phyloP scores from a whole-genome alignment of 2,797 vertebrate species.

The Naso thynnoides region DNA sequence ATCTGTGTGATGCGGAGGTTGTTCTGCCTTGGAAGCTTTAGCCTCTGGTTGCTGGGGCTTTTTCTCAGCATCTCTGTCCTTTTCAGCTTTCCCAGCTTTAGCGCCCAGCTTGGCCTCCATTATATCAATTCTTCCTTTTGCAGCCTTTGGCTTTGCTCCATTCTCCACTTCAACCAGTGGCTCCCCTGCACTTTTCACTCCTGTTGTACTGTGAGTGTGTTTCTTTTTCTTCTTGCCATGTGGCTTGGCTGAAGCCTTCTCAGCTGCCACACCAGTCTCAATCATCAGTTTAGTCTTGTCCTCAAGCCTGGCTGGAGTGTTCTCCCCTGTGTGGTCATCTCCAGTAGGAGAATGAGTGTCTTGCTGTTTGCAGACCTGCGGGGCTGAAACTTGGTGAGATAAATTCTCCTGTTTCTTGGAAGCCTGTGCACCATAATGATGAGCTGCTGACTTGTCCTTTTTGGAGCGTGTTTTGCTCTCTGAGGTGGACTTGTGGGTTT shows the following conservation, averaged over 20 bases:
- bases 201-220: constrained; percentile 55
- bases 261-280: constrained; percentile 60
- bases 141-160: constrained; percentile 61
- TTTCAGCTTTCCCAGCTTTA: constrained; percentile 59
- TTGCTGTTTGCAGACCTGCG: constrained; percentile 64
- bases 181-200: constrained; percentile 58
- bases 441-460: constrained; percentile 72
- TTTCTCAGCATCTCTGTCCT: constrained; percentile 53
- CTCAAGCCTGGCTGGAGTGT: constrained; percentile 16
- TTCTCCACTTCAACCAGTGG: constrained; percentile 61
- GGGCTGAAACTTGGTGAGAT: constrained; percentile 42
- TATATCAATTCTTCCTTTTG: constrained; percentile 69
- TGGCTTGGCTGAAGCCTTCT: constrained; percentile 71
- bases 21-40: constrained; percentile 31
- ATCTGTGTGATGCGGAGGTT: constrained; percentile 9
- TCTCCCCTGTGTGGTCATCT: constrained; percentile 45
- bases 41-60: constrained; percentile 44
- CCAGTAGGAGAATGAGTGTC: constrained; percentile 46
- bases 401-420: constrained; percentile 72
- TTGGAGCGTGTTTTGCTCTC: constrained; percentile 75
- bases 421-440: constrained; percentile 58
- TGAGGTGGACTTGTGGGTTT: constrained; percentile 65
- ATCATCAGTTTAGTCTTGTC: constrained; percentile 44
- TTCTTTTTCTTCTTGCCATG: constrained; percentile 87
- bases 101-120: constrained; percentile 65